Evolutionary conservation across 2,113 vertebrate species (phyloP).

Genomic region (Alosa alosa): DNA sequence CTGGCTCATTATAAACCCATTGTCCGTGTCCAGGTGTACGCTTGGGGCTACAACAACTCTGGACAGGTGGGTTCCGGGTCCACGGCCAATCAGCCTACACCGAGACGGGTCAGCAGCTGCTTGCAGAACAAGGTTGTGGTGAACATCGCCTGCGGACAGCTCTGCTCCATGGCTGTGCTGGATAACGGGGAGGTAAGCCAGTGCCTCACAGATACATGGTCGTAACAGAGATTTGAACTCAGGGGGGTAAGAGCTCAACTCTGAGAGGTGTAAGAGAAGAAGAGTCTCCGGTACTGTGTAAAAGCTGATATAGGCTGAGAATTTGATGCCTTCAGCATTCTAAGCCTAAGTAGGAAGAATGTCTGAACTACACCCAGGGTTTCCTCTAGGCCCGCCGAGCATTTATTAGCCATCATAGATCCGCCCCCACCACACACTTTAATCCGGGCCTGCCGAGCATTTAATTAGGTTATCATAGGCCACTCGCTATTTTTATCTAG

Average conservation of each 20-base stretch:
- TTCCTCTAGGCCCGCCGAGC: too few relatives aligned
- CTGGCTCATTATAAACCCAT: background rate
- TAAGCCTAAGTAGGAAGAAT: too few relatives aligned
- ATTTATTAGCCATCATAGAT: too few relatives aligned
- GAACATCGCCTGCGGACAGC: slow-evolving; percentile 93
- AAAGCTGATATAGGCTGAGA: too few relatives aligned
- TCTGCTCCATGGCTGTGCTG: slow-evolving; percentile 95
- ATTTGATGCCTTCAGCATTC: too few relatives aligned
- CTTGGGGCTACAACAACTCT: slow-evolving; percentile 98
- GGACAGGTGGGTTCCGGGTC: slow-evolving; percentile 97
- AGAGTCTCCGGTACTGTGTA: background rate
- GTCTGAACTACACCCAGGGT: too few relatives aligned
- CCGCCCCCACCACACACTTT: too few relatives aligned
- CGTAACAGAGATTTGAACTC: background rate
- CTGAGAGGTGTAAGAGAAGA: background rate
- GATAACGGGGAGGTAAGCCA: slow-evolving; percentile 88
- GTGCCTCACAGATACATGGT: background rate
- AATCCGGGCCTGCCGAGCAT: too few relatives aligned
- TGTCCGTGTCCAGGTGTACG: slow-evolving; percentile 79
- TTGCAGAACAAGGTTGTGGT: slow-evolving; percentile 89
- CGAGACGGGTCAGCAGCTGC: slow-evolving; percentile 90
- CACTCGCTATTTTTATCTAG: too few relatives aligned
- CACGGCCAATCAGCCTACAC: slow-evolving; percentile 93
- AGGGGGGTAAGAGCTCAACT: background rate
- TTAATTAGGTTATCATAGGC: too few relatives aligned